Evolutionary conservation across 1,140 invertebrate species (phyloP).

Genomic region (Zaprionus nigranus): DNA sequence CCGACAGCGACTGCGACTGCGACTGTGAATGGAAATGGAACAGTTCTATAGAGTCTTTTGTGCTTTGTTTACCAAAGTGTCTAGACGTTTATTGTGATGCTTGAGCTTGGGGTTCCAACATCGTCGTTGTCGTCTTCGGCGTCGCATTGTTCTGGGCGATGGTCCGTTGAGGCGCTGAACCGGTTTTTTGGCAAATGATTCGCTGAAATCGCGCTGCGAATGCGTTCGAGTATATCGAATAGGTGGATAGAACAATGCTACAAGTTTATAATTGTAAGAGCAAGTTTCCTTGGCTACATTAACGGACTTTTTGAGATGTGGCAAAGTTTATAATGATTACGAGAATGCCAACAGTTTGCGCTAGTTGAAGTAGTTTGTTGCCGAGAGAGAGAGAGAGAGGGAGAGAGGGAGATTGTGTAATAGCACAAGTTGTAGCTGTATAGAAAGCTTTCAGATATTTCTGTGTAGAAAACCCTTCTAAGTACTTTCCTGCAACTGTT

Average conservation of each 20-base stretch:
- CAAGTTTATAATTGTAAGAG: slow-evolving; percentile 44
- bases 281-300: slow-evolving; percentile 41
- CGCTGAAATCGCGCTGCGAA: slow-evolving; percentile 20
- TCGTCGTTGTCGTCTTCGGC: background rate
- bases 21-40: background rate
- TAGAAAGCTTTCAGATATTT: background rate
- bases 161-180: slow-evolving; percentile 31
- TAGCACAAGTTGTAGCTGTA: background rate
- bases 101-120: slow-evolving; percentile 32
- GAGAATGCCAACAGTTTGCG: background rate
- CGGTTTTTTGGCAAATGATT: slow-evolving; percentile 38
- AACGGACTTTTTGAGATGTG: slow-evolving; percentile 30
- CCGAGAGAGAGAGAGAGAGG: background rate
- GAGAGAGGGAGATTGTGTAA: background rate
- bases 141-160: slow-evolving; percentile 36
- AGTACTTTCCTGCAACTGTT: background rate
- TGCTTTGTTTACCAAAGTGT: slow-evolving; percentile 72
- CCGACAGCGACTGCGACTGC: background rate
- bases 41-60: slow-evolving; percentile 64
- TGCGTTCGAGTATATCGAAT: slow-evolving; percentile 7
- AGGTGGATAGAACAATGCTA: slow-evolving; percentile 35
- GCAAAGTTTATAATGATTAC: slow-evolving; percentile 25
- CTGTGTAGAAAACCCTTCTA: background rate
- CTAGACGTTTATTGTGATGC: slow-evolving; percentile 72
- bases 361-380: background rate